Evolutionary conservation across 2,888 invertebrate species (phyloP).

Genomic region (Prosopocoilus inquinatus): DNA sequence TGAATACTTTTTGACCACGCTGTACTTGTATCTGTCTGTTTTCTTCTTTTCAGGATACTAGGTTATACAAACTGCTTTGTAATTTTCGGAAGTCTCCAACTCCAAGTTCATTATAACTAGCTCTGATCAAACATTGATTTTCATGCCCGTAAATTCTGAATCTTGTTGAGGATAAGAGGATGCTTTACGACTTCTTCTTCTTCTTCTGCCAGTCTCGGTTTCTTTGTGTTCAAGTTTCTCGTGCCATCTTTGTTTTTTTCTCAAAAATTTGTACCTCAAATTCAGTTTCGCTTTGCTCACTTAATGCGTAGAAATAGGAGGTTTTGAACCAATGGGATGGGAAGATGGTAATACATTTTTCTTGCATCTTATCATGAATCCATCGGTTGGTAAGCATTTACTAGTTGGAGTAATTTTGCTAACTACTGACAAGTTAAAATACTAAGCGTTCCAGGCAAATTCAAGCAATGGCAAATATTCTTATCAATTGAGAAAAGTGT

Average conservation of each 20-base stretch:
- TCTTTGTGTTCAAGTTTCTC: conserved; percentile 5
- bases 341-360: conserved; percentile 95
- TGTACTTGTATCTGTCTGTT: conserved; percentile 56
- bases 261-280: conserved; percentile 46
- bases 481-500: too few relatives aligned
- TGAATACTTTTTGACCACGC: conserved; percentile 83
- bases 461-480: too few relatives aligned
- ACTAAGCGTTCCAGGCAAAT: too few relatives aligned
- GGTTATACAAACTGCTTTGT: too few relatives aligned
- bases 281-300: conserved; percentile 42
- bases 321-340: conserved; percentile 88
- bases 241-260: background rate
- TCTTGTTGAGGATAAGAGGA: conserved; percentile 78
- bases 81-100: too few relatives aligned
- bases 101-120: too few relatives aligned
- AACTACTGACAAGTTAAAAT: too few relatives aligned
- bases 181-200: conserved; percentile 45
- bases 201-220: conserved; percentile 29
- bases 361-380: conserved; percentile 96
- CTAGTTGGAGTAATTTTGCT: conserved; percentile 97
- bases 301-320: conserved; percentile 71
- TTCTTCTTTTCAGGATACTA: conserved; percentile 35
- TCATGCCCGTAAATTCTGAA: conserved; percentile 60
- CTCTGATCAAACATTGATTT: conserved; percentile 49
- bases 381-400: conserved; percentile 94